Evolutionary conservation across 2,113 vertebrate genomes (phyloP).

Genomic region (Lasiurus cinereus): DNA sequence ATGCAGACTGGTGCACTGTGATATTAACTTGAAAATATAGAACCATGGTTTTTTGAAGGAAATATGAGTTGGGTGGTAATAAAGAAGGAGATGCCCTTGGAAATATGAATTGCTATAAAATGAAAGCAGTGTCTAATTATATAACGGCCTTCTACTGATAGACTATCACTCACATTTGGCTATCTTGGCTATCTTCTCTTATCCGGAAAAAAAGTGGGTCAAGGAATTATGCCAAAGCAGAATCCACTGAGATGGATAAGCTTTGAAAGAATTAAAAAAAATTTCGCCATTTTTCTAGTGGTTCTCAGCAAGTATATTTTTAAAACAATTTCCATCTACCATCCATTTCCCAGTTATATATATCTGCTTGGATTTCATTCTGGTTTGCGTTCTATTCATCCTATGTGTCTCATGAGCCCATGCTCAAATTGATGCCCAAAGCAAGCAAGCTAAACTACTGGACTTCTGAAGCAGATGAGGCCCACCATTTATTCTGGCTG

Average conservation of each 20-base stretch:
- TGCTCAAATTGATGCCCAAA: not conserved
- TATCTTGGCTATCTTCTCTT: slow-evolving; percentile 41
- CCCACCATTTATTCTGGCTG: not conserved
- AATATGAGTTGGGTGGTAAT: slow-evolving; percentile 29
- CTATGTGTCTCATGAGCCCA: not conserved
- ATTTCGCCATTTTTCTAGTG: not conserved
- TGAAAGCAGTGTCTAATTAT: slow-evolving; percentile 73
- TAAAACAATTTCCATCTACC: not conserved
- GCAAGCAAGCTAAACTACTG: not conserved
- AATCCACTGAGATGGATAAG: slow-evolving; percentile 47
- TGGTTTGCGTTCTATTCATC: not conserved
- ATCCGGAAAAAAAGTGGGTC: slow-evolving; percentile 45
- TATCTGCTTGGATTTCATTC: slow-evolving; percentile 23
- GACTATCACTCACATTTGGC: slow-evolving; percentile 60
- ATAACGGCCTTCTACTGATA: slow-evolving; percentile 61
- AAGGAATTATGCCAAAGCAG: slow-evolving; percentile 49
- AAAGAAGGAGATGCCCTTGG: slow-evolving; percentile 65
- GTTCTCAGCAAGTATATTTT: not conserved
- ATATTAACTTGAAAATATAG: slow-evolving; percentile 68
- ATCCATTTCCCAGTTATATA: not conserved
- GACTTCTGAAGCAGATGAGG: not conserved
- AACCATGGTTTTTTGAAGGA: slow-evolving; percentile 68
- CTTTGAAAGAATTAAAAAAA: slow-evolving; percentile 52
- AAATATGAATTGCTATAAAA: slow-evolving; percentile 70
- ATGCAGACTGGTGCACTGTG: slow-evolving; percentile 58